Conservation (phyloP, 2,113 vertebrate species). For the Pavo muticus region DNA sequence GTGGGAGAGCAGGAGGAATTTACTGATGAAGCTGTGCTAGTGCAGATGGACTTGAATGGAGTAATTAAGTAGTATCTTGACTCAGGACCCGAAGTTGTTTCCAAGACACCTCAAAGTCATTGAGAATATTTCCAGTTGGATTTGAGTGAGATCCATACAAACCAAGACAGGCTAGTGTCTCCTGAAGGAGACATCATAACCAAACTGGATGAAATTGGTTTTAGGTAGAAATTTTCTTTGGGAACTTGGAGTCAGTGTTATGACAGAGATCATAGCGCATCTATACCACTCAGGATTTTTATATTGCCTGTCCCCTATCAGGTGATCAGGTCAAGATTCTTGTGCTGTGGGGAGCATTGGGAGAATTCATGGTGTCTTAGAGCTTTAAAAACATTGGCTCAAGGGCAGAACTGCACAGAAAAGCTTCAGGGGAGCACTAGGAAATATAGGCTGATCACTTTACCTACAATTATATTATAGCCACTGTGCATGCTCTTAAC, state of each 20-base stretch:
- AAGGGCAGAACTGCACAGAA: not conserved
- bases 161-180: not conserved
- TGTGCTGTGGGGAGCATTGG: not conserved
- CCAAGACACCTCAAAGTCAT: not conserved
- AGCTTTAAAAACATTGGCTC: not conserved
- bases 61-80: not conserved
- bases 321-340: not conserved
- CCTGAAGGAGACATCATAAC: not conserved
- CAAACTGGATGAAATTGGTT: not conserved
- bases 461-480: not conserved
- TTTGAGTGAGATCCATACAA: not conserved
- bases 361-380: not conserved
- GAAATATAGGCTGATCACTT: accelerated
- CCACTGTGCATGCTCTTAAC: not conserved
- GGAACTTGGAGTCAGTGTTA: not conserved
- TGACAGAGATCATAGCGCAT: not conserved
- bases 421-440: not conserved
- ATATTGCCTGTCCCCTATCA: not conserved
- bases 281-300: not conserved
- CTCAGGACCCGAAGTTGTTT: not conserved
- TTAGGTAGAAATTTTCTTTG: not conserved
- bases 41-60: accelerated
- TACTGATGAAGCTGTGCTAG: not conserved
- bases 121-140: not conserved
- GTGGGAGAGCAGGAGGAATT: not conserved